phyloP scores from a whole-genome alignment of 1,140 invertebrate genomes.

The Chrysopa pallens region DNA sequence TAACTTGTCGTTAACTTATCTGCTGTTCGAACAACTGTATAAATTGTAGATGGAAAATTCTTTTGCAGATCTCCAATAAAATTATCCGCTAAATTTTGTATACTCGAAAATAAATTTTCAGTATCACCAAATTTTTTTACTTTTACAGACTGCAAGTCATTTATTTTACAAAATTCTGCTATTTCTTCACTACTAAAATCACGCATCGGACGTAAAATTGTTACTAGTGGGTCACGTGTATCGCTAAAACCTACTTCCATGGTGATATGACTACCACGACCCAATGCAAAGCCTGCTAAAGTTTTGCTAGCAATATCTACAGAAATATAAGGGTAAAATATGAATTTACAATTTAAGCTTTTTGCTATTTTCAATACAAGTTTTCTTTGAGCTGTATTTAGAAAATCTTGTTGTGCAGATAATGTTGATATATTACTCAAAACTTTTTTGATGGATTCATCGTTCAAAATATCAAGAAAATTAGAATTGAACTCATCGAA shows the following conservation, averaged over 20 bases:
- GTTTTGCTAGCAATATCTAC: not conserved
- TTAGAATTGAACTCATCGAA: not conserved
- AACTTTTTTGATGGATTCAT: not conserved
- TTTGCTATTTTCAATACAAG: not conserved
- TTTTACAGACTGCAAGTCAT: not conserved
- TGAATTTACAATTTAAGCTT: not conserved
- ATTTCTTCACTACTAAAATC: not conserved
- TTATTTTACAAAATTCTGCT: not conserved
- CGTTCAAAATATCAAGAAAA: not conserved
- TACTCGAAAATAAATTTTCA: not conserved
- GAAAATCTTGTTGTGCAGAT: not conserved
- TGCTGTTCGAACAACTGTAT: not conserved
- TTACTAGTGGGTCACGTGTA: not conserved
- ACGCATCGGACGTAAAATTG: not conserved
- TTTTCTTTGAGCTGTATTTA: not conserved
- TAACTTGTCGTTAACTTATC: not conserved
- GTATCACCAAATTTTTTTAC: not conserved
- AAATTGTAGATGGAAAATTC: not conserved
- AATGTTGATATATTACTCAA: not conserved
- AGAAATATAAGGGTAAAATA: not conserved
- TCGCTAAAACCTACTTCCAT: not conserved
- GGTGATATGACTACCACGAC: not conserved
- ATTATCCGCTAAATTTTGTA: not conserved
- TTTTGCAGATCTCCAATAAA: not conserved
- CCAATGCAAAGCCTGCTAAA: not conserved